Percentiles rank a stretch among this genome's conserved stretches.
phyloP scores from a whole-genome alignment of 2,797 vertebrate genomes.

The Alfaro cultratus region DNA sequence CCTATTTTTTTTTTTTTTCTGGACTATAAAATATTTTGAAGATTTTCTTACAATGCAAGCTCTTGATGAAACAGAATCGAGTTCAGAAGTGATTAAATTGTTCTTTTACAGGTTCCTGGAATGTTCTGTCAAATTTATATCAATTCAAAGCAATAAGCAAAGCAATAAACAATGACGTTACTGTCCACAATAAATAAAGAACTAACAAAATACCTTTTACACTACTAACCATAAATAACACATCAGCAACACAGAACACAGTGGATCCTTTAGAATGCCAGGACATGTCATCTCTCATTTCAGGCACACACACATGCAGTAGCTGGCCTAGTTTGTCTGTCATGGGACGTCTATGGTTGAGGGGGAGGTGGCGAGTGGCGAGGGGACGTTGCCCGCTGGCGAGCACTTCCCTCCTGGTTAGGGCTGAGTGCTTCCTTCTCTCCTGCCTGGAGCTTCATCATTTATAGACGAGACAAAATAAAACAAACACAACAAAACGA shows the following conservation, averaged over 20 bases:
- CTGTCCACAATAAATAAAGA: constrained; percentile 15
- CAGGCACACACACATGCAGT: constrained; percentile 33
- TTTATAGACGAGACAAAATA: constrained; percentile 78
- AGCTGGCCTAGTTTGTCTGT: constrained; percentile 48
- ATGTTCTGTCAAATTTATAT: constrained; percentile 34
- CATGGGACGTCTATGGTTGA: constrained; percentile 15
- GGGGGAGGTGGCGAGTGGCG: constrained; percentile 28
- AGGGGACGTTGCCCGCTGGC: constrained; percentile 61
- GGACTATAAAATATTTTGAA: neutral
- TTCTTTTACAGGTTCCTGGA: constrained; percentile 22
- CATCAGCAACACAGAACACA: neutral
- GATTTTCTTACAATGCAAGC: neutral
- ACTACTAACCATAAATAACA: constrained; percentile 8
- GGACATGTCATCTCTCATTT: constrained; percentile 24
- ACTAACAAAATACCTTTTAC: constrained; percentile 19
- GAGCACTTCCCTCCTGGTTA: constrained; percentile 53
- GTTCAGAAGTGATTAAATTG: constrained; percentile 11
- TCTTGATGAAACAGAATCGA: constrained; percentile 26
- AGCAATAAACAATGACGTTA: constrained; percentile 24
- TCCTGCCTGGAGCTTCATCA: constrained; percentile 68
- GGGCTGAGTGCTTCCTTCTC: constrained; percentile 68
- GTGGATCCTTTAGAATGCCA: neutral
- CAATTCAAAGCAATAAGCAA: constrained; percentile 28
- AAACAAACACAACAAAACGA: constrained; percentile 77
- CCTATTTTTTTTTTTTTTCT: neutral